These are phyloP conservation scores for Eupeodes corollae DNA, from an alignment of 1,140 invertebrate genomes.

Conservation along the genomic window DNA sequence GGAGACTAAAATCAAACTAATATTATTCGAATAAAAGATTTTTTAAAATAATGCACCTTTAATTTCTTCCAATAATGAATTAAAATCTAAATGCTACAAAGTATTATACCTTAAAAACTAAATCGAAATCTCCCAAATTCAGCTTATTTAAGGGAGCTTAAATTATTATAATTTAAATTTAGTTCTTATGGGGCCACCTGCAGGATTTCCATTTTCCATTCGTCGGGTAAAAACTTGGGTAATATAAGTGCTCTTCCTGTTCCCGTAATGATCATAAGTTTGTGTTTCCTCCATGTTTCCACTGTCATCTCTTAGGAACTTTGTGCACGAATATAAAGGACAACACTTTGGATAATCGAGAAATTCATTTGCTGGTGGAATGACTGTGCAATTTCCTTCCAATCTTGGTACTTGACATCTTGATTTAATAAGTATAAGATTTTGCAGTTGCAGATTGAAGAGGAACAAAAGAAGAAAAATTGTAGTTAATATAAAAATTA, in stretches of 20 bases:
- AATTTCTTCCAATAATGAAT: no score
- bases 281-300: slow-evolving; percentile 16
- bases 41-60: no score
- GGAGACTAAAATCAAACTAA: no score
- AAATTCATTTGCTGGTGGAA: slow-evolving; percentile 11
- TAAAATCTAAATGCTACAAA: no score
- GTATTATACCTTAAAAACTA: no score
- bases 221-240: slow-evolving; percentile 9
- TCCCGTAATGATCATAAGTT: slow-evolving; percentile 23
- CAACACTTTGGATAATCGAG: slow-evolving; percentile 27
- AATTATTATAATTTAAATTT: no score
- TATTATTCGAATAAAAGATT: no score
- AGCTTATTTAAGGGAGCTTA: no score
- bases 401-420: slow-evolving; percentile 22
- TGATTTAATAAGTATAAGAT: not conserved
- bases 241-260: slow-evolving; percentile 11
- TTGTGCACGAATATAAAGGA: slow-evolving; percentile 24
- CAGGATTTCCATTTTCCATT: no score
- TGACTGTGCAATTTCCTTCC: slow-evolving; percentile 14
- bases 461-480: not conserved
- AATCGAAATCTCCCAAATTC: no score
- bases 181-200: no score
- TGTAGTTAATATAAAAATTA: no score
- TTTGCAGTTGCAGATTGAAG: not conserved
- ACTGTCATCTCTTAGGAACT: slow-evolving; percentile 7